Evolutionary conservation across 1,140 invertebrate species (phyloP).

Genomic region (Zophobas morio): DNA sequence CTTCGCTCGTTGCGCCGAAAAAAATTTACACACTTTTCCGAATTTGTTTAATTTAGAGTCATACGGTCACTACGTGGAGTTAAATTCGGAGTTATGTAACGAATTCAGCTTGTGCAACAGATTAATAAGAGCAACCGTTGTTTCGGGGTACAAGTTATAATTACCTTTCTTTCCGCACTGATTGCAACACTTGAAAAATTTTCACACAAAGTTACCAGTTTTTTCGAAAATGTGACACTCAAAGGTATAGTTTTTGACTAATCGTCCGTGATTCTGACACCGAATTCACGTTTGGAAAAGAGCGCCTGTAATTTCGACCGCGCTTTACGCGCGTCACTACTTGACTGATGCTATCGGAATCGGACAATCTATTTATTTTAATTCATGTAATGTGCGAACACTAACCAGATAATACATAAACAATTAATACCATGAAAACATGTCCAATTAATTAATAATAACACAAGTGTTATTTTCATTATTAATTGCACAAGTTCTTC

Average conservation of each 20-base stretch:
- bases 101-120: slow-evolving; percentile 2
- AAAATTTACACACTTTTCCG: background rate
- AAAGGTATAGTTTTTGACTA: background rate
- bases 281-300: background rate
- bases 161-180: background rate
- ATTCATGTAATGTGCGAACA: slow-evolving; percentile 18
- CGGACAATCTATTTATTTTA: too few relatives aligned
- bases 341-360: slow-evolving; percentile 4
- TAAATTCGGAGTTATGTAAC: background rate
- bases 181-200: background rate
- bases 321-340: slow-evolving; percentile 22
- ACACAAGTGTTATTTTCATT: too few relatives aligned
- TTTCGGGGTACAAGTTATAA: background rate
- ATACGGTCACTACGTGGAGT: background rate
- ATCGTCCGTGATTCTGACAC: background rate
- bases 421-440: background rate
- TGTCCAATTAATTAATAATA: too few relatives aligned
- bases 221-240: too few relatives aligned
- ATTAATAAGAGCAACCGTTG: too few relatives aligned
- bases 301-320: slow-evolving; percentile 7
- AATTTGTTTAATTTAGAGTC: slow-evolving; percentile 3
- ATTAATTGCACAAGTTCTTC: too few relatives aligned
- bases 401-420: background rate
- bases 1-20: too few relatives aligned
- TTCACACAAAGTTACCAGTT: background rate